These are phyloP conservation scores for Hoplostethus atlanticus DNA, from an alignment of 2,797 vertebrate species.

Conservation along the genomic window DNA sequence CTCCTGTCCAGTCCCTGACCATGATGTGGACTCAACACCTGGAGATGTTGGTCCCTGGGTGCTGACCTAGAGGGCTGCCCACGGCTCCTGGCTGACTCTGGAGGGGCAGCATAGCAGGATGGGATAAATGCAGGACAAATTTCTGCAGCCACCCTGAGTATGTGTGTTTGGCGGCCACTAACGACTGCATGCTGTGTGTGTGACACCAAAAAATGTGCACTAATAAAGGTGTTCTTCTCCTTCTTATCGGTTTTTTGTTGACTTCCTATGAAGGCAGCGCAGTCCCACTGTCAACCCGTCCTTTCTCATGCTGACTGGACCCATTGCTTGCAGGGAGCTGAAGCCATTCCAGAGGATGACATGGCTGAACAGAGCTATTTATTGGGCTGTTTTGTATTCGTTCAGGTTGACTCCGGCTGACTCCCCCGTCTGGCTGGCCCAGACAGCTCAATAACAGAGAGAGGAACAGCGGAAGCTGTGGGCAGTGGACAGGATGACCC, in stretches of 20 bases:
- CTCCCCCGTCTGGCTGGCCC: not conserved
- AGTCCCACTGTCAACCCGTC: not conserved
- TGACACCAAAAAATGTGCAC: too few relatives aligned
- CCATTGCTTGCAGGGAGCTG: not conserved
- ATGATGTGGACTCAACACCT: too few relatives aligned
- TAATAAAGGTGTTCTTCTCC: too few relatives aligned
- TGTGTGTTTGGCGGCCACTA: too few relatives aligned
- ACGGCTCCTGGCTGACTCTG: too few relatives aligned
- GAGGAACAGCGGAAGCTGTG: not conserved
- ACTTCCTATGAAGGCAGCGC: not conserved
- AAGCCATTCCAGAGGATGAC: not conserved
- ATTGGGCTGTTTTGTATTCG: conserved; percentile 1
- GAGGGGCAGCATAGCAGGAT: too few relatives aligned
- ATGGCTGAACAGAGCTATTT: not conserved
- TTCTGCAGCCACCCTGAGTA: too few relatives aligned
- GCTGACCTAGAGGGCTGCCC: too few relatives aligned
- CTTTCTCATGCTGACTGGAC: not conserved
- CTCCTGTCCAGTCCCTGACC: too few relatives aligned
- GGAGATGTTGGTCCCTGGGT: too few relatives aligned
- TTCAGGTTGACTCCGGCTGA: not conserved
- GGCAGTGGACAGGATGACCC: not conserved
- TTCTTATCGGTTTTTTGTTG: not conserved
- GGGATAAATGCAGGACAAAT: too few relatives aligned
- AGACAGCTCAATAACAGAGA: conserved; percentile 13
- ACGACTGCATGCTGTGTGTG: too few relatives aligned